phyloP scores from a whole-genome alignment of 92 coral and sea anemone species.

The Siderastrea radians region DNA sequence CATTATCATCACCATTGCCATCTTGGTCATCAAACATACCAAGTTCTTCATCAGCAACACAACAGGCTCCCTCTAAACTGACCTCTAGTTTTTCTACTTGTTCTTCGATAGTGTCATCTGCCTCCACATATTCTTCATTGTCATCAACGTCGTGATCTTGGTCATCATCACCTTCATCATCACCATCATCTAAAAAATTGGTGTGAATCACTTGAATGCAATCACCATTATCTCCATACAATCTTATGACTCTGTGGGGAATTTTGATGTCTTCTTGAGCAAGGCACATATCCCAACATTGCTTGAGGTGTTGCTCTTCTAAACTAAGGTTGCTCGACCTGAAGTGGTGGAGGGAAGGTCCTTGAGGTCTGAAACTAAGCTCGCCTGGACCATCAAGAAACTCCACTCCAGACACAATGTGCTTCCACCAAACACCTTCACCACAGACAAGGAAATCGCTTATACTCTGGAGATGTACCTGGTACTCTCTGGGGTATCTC shows the following conservation, averaged over 20 bases:
- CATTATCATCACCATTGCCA: neutral
- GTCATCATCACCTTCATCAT: neutral
- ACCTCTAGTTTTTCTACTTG: too few species aligned
- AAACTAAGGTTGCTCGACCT: constrained; percentile 56
- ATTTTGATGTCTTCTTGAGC: constrained; percentile 2
- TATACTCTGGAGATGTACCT: constrained; percentile 69
- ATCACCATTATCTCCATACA: constrained; percentile 34
- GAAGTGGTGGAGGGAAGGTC: constrained; percentile 77
- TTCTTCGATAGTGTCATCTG: too few species aligned
- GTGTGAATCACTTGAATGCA: constrained; percentile 39
- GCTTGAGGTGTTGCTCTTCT: constrained; percentile 57
- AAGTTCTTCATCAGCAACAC: too few species aligned
- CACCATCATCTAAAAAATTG: constrained; percentile 29
- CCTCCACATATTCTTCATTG: too few species aligned
- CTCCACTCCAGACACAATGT: constrained; percentile 57
- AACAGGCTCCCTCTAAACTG: too few species aligned
- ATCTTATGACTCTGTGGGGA: constrained; percentile 42
- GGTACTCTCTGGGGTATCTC: constrained; percentile 37
- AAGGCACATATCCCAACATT: constrained; percentile 40
- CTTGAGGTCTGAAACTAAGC: constrained; percentile 35
- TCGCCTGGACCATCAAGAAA: constrained; percentile 72
- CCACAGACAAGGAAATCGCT: constrained; percentile 68
- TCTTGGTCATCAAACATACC: too few species aligned
- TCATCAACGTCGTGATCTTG: too few species aligned
- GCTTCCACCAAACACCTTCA: constrained; percentile 77